Conservation (phyloP, 1,140 invertebrate species). For the Diplogasteroides magnus region DNA sequence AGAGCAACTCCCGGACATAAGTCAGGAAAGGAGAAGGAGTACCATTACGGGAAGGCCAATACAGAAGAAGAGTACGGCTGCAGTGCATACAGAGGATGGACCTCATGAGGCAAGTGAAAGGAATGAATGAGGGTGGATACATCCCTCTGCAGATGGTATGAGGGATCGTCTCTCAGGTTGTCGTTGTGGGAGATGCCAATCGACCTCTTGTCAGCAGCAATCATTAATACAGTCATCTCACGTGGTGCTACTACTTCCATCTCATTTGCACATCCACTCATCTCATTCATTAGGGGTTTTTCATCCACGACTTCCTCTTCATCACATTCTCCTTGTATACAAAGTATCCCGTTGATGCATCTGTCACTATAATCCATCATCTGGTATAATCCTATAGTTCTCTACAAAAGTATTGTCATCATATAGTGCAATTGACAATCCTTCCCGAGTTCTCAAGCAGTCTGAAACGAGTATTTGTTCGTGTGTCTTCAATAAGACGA, state of each 20-base stretch:
- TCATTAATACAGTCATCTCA: neutral
- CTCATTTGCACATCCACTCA: neutral
- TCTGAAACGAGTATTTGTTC: too few relatives aligned
- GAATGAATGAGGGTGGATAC: neutral
- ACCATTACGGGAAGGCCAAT: neutral
- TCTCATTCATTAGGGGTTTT: neutral
- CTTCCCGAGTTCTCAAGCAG: too few relatives aligned
- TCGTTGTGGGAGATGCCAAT: neutral
- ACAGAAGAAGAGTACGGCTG: neutral
- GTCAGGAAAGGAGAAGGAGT: slow-evolving; percentile 9
- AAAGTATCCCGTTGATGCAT: neutral
- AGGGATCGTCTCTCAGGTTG: neutral
- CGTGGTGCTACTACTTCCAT: too few relatives aligned
- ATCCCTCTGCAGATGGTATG: neutral
- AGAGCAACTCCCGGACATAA: slow-evolving; percentile 27
- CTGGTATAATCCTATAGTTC: too few relatives aligned
- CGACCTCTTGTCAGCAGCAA: neutral
- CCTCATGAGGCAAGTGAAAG: neutral
- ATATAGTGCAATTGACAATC: too few relatives aligned
- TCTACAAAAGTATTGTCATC: too few relatives aligned
- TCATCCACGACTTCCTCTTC: neutral
- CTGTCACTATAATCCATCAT: too few relatives aligned
- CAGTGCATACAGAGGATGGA: neutral
- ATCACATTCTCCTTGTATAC: neutral
- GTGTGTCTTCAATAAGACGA: too few relatives aligned